Base-by-base conservation (phyloP, 30 jellyfish, hydroid and myxozoan species). In the Haliclystus octoradiatus region DNA sequence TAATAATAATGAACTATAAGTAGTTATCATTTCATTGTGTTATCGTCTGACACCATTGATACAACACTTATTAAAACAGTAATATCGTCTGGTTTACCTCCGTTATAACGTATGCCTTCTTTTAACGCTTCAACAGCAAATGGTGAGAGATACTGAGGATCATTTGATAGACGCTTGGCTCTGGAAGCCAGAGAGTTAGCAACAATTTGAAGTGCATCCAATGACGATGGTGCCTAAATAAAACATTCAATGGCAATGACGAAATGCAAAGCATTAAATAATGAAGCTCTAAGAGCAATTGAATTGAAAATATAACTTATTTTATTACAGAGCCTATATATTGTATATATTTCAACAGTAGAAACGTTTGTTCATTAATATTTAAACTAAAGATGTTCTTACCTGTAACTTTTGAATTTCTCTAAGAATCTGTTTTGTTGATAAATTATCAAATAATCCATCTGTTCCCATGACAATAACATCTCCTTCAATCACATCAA, bases 11-110 rank as follows among this genome's bases (percentile, higher is more conserved):
- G 60, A 13, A 47, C 60, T 13, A 47, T 13, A n/a, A 47, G n/a
- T 9, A n/a, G 13, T 13, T 47, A n/a, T 13, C n/a, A 47, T 47
- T 9, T 47, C 13, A 57, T 57, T 57, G 26, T 57, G 26, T 13
- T 7, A 57, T 31, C n/a, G 69, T 63, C 84, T 62, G n/a, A 52
- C 28, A 49, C 50, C 14, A 72, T 60, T 23, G 83, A 69, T 3
- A 82, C 84, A n/a, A 82, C 62, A 22, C 90, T 68, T 14, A 82
- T 74, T 0, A 82, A 63, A 28, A 82, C 89, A 12, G 94, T 82
- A 32, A 82, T 82, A 27, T 82, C 94, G 72, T 82, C 94, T 0
- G 88, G 88, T 72, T 82, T 82, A 32, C 94, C 94, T 4, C 94
- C 94, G 28, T 31, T 63, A 0, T 68, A 26, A 1, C 52, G 75